These are phyloP conservation scores for Cantharis flavilabris DNA, from an alignment of 2,888 invertebrate genomes.

Conservation along the genomic window DNA sequence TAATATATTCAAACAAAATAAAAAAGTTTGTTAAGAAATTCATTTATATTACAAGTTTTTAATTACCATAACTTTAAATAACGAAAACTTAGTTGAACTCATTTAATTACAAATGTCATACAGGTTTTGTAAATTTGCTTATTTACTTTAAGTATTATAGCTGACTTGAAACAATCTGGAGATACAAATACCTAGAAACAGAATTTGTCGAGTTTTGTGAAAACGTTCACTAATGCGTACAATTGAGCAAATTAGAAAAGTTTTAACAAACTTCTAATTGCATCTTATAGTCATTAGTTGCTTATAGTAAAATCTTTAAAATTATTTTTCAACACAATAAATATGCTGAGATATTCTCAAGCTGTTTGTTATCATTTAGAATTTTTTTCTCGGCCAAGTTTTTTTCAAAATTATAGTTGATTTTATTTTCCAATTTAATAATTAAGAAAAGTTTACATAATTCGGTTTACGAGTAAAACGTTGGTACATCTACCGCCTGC, in stretches of 20 bases:
- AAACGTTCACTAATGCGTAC: constrained; percentile 1
- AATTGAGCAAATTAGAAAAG: constrained; percentile 3
- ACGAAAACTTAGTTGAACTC: not conserved
- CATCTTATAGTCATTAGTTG: not conserved
- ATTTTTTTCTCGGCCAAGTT: too few species aligned
- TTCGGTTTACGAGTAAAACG: too few species aligned
- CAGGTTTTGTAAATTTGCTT: not conserved
- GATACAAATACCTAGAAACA: not conserved
- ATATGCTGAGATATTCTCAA: not conserved
- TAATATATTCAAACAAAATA: not conserved
- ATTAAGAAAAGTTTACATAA: too few species aligned
- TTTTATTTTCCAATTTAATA: not conserved
- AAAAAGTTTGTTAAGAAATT: not conserved
- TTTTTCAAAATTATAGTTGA: too few species aligned
- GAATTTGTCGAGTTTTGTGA: constrained; percentile 1
- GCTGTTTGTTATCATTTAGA: not conserved
- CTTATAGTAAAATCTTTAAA: not conserved
- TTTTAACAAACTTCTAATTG: constrained; percentile 2
- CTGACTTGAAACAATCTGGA: not conserved
- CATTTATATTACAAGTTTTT: not conserved
- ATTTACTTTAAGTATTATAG: not conserved
- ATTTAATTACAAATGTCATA: not conserved
- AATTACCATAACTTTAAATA: not conserved
- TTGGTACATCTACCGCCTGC: too few species aligned
- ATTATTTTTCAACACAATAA: not conserved